Percentiles rank a stretch among this genome's conserved stretches.
Conservation (phyloP, 2,797 vertebrate genomes). For the Xiphophorus birchmanni region DNA sequence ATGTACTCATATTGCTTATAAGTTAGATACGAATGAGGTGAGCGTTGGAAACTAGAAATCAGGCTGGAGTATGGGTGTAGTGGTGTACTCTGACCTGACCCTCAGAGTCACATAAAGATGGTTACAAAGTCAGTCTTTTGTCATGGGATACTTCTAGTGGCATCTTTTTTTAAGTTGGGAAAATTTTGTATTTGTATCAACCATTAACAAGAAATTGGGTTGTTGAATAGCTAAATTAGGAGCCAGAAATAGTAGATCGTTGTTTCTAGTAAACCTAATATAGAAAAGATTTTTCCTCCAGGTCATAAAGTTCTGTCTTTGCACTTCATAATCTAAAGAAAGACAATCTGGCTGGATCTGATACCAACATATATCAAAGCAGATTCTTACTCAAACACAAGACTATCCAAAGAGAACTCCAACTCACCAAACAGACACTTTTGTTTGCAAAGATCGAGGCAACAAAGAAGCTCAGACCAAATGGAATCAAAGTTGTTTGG, state of each 20-base stretch:
- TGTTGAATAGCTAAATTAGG: background rate
- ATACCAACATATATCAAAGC: background rate
- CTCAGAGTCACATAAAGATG: too few species aligned
- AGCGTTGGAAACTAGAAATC: too few species aligned
- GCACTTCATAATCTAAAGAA: background rate
- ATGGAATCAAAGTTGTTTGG: slow-evolving; percentile 13
- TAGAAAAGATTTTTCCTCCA: background rate
- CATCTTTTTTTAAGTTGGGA: too few species aligned
- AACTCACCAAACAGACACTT: background rate
- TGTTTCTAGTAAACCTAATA: background rate
- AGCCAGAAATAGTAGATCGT: background rate
- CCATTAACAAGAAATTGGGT: background rate
- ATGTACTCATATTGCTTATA: too few species aligned
- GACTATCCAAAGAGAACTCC: background rate
- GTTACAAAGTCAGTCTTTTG: too few species aligned
- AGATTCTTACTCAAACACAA: background rate
- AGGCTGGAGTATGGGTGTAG: too few species aligned
- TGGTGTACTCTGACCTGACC: too few species aligned
- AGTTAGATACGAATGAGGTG: too few species aligned
- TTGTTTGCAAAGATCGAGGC: slow-evolving; percentile 4
- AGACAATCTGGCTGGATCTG: background rate
- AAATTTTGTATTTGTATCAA: background rate
- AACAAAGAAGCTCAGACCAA: background rate
- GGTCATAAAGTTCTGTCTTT: background rate
- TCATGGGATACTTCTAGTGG: too few species aligned